Evolutionary conservation across 2,113 vertebrate genomes (phyloP).

Genomic region (Labeo catla): DNA sequence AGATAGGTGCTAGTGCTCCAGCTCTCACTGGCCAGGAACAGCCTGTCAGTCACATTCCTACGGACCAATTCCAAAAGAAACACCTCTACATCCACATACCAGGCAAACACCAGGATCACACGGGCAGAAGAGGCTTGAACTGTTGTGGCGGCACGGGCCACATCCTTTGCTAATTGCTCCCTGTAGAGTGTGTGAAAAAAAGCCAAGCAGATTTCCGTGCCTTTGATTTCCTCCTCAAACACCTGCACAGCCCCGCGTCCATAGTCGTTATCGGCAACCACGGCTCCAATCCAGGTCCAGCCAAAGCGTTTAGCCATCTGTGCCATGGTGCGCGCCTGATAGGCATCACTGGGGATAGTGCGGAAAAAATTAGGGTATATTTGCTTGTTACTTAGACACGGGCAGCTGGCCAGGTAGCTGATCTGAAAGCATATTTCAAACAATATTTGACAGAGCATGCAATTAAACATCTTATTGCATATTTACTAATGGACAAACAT

Average conservation of each 20-base stretch:
- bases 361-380: conserved; percentile 78
- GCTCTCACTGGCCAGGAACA: conserved; percentile 75
- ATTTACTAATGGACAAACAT: background rate
- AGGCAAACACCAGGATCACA: conserved; percentile 75
- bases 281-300: conserved; percentile 77
- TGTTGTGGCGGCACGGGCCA: conserved; percentile 60
- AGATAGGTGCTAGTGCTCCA: conserved; percentile 72
- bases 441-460: background rate
- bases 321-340: conserved; percentile 74
- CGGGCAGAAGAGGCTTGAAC: conserved; percentile 71
- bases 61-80: conserved; percentile 69
- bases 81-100: conserved; percentile 71
- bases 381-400: conserved; percentile 73
- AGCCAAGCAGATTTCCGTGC: conserved; percentile 70
- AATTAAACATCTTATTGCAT: background rate
- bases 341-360: conserved; percentile 78
- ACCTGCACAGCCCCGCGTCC: conserved; percentile 68
- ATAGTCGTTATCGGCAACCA: conserved; percentile 73
- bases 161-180: conserved; percentile 66
- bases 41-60: conserved; percentile 73
- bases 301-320: conserved; percentile 69
- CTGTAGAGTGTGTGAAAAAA: conserved; percentile 72
- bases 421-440: conserved; percentile 62
- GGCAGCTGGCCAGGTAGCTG: conserved; percentile 75
- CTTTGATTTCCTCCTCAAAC: conserved; percentile 70